phyloP scores from a whole-genome alignment of 92 coral and sea anemone species.

The Porites lobata region DNA sequence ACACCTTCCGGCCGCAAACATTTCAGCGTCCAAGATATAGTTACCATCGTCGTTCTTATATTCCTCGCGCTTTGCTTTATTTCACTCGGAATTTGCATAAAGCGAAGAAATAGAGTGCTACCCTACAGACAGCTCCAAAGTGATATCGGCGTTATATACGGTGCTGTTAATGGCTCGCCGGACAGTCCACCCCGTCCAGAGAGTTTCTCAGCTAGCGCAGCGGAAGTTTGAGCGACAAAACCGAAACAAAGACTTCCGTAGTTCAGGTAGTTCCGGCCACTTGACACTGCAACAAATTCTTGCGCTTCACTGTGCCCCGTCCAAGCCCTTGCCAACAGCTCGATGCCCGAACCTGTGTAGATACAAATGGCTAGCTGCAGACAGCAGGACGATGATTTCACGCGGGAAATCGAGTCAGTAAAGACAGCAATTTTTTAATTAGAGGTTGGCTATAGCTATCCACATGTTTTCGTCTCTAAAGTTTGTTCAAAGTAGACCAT shows the following conservation, averaged over 20 bases:
- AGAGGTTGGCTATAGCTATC: no score
- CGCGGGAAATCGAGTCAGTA: no score
- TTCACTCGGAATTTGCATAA: neutral
- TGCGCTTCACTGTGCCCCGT: neutral
- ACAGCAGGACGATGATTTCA: no score
- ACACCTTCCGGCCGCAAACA: neutral
- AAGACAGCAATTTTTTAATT: no score
- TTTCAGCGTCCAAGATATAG: slow-evolving; percentile 41
- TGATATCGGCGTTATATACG: no score
- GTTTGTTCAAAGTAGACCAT: no score
- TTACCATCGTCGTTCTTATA: slow-evolving; percentile 22
- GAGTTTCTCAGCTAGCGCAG: neutral
- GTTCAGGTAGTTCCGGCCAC: slow-evolving; percentile 8
- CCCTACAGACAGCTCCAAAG: neutral
- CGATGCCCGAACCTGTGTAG: no score
- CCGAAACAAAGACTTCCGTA: neutral
- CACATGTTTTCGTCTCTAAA: no score
- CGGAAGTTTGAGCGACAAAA: neutral
- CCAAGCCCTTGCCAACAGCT: no score
- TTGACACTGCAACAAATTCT: neutral
- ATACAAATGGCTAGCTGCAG: no score
- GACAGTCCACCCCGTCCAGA: neutral
- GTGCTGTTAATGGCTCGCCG: no score
- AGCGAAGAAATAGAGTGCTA: neutral
- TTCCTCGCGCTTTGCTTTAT: slow-evolving; percentile 3